Evolutionary conservation across 2,888 invertebrate genomes (phyloP).

Genomic region (Operophtera brumata): DNA sequence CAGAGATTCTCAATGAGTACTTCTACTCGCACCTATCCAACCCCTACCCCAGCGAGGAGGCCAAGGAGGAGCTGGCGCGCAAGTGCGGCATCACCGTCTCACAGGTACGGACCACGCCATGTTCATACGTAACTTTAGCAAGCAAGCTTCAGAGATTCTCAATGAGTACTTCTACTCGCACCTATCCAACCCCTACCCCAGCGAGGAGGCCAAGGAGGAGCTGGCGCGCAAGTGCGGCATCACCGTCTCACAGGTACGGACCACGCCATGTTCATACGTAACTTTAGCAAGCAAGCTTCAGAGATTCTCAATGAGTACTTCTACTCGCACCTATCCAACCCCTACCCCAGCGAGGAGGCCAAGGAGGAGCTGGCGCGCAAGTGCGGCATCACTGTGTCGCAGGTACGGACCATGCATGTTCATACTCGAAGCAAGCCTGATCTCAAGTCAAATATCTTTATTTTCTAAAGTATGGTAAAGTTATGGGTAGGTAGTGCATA

Average conservation of each 20-base stretch:
- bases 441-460: no score
- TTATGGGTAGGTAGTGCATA: no score
- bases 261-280: constrained; percentile 77
- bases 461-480: no score
- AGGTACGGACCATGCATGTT: constrained; percentile 79
- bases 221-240: constrained; percentile 99
- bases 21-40: constrained; percentile 99
- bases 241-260: constrained; percentile 94
- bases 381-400: constrained; percentile 98
- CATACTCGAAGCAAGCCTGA: background rate
- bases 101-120: constrained; percentile 82
- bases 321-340: constrained; percentile 99
- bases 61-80: constrained; percentile 99
- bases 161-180: constrained; percentile 99
- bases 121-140: constrained; percentile 96
- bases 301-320: constrained; percentile 99
- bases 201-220: constrained; percentile 99
- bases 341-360: constrained; percentile 99
- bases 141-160: constrained; percentile 99
- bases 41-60: constrained; percentile 99
- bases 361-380: constrained; percentile 99
- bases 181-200: constrained; percentile 99
- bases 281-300: constrained; percentile 99
- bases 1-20: constrained; percentile 99
- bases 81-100: constrained; percentile 99